Evolutionary conservation across 1,140 invertebrate genomes (phyloP), one percentile per base, ranked within the genome.

Genomic region (Ceratina australensis): DNA sequence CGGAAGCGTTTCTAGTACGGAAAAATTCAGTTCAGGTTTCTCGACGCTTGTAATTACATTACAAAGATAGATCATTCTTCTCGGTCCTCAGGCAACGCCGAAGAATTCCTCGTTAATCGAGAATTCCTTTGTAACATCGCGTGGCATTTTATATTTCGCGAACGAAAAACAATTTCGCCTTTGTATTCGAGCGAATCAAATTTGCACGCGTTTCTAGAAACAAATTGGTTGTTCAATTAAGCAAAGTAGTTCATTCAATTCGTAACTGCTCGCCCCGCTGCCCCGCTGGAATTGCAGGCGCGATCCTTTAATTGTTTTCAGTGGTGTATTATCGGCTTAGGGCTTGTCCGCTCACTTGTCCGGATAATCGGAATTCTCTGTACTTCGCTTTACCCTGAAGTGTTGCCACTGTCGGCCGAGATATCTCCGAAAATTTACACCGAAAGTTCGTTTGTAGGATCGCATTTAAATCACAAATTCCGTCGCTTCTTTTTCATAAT

Each of bases 231-330:
- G 22, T 66, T 66, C 2, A 66, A 66, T 26, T 26, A 47, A 20
- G 3, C 10, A 65, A 66, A 66, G 16, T 18, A 16, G 3, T 50
- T 20, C 18, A 26, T 52, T 67, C 50, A 54, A 20, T 2, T 54
- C 15, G 13, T 50, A 47, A 66, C 26, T 42, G 33, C 33, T 54
- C n/a, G 65, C 49, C 20, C 28, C 8, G 52, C 12, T 7, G 3
- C 16, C 28, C 54, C 5, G 15, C 7, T 16, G 16, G 65, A 68
- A 68, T 68, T n/a, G 24, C 65, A 67, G 65, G n/a, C 24, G 24
- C 65, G 65, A 68, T 68, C 50, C 49, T 68, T 56, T 68, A 68
- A 56, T 68, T 54, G 65, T 68, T 68, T 68, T 68, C 65, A 8
- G 65, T 10, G 24, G 50, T 54, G 49, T 68, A 68, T 68, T 68